Percentiles rank a stretch among this genome's conserved stretches.
phyloP scores from a whole-genome alignment of 2,113 vertebrate species.

The Turdus rufiventris region DNA sequence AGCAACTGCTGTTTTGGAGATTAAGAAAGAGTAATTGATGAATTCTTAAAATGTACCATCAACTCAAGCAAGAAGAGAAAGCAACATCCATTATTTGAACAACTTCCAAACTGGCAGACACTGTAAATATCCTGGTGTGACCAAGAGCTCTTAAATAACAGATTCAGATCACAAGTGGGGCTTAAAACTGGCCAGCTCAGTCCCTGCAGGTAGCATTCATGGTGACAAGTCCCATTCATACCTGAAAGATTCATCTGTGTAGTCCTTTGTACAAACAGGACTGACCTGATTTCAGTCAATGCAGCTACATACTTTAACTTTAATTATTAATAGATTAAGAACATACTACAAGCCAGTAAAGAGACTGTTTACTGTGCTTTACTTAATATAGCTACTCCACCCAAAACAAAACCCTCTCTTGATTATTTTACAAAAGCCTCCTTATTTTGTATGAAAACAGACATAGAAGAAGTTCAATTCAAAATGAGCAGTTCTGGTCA shows the following conservation, averaged over 20 bases:
- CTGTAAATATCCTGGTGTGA: neutral
- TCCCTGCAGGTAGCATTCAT: neutral
- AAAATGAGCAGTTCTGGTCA: neutral
- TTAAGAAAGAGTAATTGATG: neutral
- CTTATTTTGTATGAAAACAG: neutral
- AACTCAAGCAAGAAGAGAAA: neutral
- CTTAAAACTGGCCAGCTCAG: neutral
- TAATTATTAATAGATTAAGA: neutral
- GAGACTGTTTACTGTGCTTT: neutral
- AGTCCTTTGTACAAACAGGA: neutral
- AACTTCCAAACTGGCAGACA: neutral
- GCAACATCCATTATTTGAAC: neutral
- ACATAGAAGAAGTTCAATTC: neutral
- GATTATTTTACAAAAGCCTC: neutral
- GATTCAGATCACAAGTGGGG: neutral
- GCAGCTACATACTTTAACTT: neutral
- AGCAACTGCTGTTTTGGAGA: neutral
- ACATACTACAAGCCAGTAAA: neutral
- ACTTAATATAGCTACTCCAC: neutral
- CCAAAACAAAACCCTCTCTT: neutral
- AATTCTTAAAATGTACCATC: slow-evolving; percentile 5
- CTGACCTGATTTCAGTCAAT: neutral
- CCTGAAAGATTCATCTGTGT: neutral
- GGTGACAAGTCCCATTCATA: neutral
- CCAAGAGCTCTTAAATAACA: neutral